Evolutionary conservation across 2,113 vertebrate genomes (phyloP), one percentile per base, ranked within the genome.

Genomic region (Martes martes): DNA sequence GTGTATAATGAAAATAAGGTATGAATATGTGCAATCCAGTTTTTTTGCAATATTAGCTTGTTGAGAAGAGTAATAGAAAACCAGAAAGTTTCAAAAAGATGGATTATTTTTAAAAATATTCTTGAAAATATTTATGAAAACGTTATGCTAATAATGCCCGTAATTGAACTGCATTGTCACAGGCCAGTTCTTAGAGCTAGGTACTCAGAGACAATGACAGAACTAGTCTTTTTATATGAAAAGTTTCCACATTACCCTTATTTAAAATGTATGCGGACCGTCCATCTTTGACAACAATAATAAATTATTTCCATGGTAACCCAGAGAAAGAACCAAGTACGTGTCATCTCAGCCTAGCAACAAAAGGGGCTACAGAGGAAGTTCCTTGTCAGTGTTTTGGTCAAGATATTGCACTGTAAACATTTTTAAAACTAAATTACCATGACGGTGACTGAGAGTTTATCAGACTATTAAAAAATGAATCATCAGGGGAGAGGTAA

Each of bases 261-360:
- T 97, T 97, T 89, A 92, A 96, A 98, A 76, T 57, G 42, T 97
- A 80, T 67, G 94, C 95, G 52, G n/a, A 86, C 95, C 91, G 67
- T 96, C 97, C 94, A 96, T 94, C 88, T 88, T 97, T 98, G 92
- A 95, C 61, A 98, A 88, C 11, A 97, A 84, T 97, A 98, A 98
- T 97, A 98, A 98, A 98, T 91, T 94, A 98, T 98, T 98, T 98
- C 97, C 95, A 98, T 98, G 97, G 98, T 97, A 99, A 98, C 97
- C 97, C 92, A 50, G 81, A 47, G 89, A 85, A 39, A 73, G 76
- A 92, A 91, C 28, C 81, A 67, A 55, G 39, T 69, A 91, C 73
- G 91, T 71, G 85, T 96, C 67, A 89, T 96, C 61, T 97, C 94
- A 86, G 14, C 47, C 91, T 31, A 96, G 73, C 39, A 95, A 96